phyloP scores from a whole-genome alignment of 2,888 invertebrate genomes.

The Xestia ashworthii region DNA sequence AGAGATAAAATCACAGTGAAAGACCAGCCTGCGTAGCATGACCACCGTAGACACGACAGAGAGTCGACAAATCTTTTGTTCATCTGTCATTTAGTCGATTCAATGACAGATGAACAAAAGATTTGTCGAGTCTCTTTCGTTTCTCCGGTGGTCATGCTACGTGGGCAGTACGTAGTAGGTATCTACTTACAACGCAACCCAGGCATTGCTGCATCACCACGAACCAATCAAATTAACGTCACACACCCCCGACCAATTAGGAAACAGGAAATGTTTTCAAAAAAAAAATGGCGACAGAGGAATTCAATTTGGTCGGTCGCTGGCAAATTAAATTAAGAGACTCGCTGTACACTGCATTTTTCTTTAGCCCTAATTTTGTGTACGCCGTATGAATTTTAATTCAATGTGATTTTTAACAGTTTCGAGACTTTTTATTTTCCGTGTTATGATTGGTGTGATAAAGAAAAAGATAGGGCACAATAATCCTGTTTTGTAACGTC shows the following conservation, averaged over 20 bases:
- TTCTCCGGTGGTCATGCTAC: too few species aligned
- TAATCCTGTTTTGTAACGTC: too few species aligned
- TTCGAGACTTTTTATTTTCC: constrained; percentile 3
- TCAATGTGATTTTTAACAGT: constrained; percentile 22
- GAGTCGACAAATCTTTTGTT: too few species aligned
- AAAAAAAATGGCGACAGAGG: constrained; percentile 48
- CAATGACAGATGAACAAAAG: too few species aligned
- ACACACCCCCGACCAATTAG: constrained; percentile 39
- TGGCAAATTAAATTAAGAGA: constrained; percentile 48
- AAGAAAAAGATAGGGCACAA: too few species aligned
- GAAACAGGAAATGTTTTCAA: constrained; percentile 20
- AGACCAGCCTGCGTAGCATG: too few species aligned
- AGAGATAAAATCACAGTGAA: neutral
- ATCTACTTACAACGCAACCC: neutral
- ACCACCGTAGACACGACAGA: too few species aligned
- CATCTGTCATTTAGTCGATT: too few species aligned
- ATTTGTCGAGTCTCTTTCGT: too few species aligned
- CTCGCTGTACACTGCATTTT: constrained; percentile 49
- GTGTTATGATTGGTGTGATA: too few species aligned
- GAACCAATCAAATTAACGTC: constrained; percentile 27
- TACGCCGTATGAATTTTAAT: constrained; percentile 52
- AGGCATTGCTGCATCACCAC: neutral
- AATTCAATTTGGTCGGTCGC: constrained; percentile 48
- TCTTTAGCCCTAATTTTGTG: constrained; percentile 50
- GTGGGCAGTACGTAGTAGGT: neutral